A percentile compares a stretch with the other conserved stretches of the same genome.
phyloP scores from a whole-genome alignment of 2,797 vertebrate species.

The Chromobotia macracanthus region DNA sequence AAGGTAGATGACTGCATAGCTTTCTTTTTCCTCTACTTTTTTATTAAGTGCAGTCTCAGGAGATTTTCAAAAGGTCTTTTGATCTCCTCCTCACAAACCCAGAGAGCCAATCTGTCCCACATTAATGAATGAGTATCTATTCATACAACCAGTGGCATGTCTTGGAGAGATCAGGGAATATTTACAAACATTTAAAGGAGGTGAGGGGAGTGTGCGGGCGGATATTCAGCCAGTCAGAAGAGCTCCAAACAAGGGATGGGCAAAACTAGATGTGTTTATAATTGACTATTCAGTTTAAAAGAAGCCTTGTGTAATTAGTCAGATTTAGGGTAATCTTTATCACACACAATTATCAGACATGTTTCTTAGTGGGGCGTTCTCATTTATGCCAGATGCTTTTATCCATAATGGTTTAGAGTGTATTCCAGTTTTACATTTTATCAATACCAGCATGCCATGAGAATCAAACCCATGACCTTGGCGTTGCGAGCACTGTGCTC shows the following conservation, averaged over 20 bases:
- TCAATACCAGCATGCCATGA: not conserved
- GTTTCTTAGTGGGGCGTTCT: too few species aligned
- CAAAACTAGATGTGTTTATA: conserved; percentile 4
- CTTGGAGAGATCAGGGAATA: conserved; percentile 18
- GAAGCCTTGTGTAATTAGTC: too few species aligned
- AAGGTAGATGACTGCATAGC: conserved; percentile 28
- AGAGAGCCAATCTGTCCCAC: conserved; percentile 40
- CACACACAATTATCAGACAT: too few species aligned
- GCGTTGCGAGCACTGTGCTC: not conserved
- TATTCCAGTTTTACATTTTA: not conserved
- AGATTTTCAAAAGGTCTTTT: conserved; percentile 47
- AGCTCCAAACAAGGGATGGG: not conserved
- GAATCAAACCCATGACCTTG: not conserved
- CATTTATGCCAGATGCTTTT: too few species aligned
- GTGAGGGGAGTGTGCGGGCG: not conserved
- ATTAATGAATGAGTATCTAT: conserved; percentile 43
- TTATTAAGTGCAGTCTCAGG: conserved; percentile 11
- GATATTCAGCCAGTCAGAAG: not conserved
- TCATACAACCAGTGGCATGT: not conserved
- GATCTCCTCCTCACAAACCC: conserved; percentile 28
- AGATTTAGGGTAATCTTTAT: too few species aligned
- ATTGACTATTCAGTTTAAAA: not conserved
- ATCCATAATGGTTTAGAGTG: too few species aligned
- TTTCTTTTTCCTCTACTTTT: not conserved
- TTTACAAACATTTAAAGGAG: conserved; percentile 50